A percentile compares a stretch with the other conserved stretches of the same genome.
Conservation (phyloP, 2,113 vertebrate genomes). For the Elephantulus edwardii region DNA sequence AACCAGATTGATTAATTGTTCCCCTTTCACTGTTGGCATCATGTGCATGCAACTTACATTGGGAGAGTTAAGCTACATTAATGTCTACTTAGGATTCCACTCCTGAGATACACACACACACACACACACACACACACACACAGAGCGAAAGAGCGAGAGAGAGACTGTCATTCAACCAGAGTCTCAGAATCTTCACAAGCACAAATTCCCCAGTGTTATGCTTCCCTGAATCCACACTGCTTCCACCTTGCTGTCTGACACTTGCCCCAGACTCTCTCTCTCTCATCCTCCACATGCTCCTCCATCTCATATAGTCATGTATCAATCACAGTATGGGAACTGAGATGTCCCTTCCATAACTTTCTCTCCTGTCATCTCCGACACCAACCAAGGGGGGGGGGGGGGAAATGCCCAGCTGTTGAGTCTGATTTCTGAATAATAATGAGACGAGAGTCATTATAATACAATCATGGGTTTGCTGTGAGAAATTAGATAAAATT, state of each 20-base stretch:
- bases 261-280: background rate
- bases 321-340: background rate
- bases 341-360: too few species aligned
- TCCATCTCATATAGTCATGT: background rate
- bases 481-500: slow-evolving; percentile 23
- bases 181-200: background rate
- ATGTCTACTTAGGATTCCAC: background rate
- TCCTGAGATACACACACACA: background rate
- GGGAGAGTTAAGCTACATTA: background rate
- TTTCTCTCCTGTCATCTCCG: background rate
- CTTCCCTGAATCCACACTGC: background rate
- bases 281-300: background rate
- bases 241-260: background rate
- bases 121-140: background rate
- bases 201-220: background rate
- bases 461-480: background rate
- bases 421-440: background rate
- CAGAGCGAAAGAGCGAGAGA: too few species aligned
- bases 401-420: background rate
- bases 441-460: background rate
- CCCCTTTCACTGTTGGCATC: background rate
- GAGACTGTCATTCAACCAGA: background rate
- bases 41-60: background rate
- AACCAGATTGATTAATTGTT: background rate
- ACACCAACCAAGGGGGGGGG: background rate